phyloP scores from a whole-genome alignment of 2,888 invertebrate species.

The Cybosia mesomella region DNA sequence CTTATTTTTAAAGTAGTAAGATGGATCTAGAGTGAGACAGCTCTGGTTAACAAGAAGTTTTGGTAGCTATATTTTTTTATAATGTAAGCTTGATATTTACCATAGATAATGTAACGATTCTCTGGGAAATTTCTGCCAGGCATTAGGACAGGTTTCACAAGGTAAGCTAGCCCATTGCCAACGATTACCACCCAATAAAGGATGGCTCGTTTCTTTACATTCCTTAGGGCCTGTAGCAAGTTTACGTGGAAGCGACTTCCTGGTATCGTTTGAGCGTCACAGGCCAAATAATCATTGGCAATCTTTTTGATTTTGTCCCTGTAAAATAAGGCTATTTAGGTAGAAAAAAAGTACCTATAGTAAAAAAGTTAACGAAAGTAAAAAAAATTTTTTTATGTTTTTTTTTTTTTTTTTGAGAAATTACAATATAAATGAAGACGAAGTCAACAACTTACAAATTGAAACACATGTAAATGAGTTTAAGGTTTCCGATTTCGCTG shows the following conservation, averaged over 20 bases:
- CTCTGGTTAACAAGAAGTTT: too few relatives aligned
- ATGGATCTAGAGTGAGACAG: too few relatives aligned
- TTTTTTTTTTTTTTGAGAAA: too few relatives aligned
- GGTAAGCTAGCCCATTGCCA: conserved; percentile 39
- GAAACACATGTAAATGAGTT: conserved; percentile 52
- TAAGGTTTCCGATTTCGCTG: conserved; percentile 54
- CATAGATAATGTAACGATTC: conserved; percentile 41
- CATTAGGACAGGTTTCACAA: conserved; percentile 31
- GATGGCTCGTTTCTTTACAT: conserved; percentile 44
- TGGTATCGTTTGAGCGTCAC: conserved; percentile 42
- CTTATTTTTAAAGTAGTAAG: too few relatives aligned
- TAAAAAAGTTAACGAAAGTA: too few relatives aligned
- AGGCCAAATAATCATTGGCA: conserved; percentile 45
- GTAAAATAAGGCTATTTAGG: neutral
- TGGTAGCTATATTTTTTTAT: too few relatives aligned
- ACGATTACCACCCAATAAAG: conserved; percentile 41
- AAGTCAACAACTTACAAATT: conserved; percentile 48
- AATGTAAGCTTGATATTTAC: conserved; percentile 23
- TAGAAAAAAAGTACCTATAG: neutral
- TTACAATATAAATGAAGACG: too few relatives aligned
- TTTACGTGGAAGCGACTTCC: conserved; percentile 48
- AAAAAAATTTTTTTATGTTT: too few relatives aligned
- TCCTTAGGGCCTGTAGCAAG: conserved; percentile 36
- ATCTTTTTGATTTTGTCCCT: conserved; percentile 48
- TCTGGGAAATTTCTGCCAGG: conserved; percentile 43